Base-by-base conservation (phyloP, 2,113 vertebrate species). In the Channa argus region DNA sequence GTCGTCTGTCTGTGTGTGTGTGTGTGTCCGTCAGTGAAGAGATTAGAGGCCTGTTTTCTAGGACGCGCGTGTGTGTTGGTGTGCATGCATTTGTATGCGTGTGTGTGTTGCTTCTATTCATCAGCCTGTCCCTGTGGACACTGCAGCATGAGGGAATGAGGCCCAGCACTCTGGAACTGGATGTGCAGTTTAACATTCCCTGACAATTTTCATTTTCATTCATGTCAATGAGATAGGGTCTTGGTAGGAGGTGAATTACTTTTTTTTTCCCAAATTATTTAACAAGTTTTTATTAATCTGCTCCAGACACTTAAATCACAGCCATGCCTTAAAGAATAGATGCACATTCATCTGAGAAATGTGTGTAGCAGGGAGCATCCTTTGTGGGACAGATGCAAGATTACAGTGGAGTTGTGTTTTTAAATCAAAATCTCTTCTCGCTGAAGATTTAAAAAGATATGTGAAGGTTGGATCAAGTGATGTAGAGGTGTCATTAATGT, bases 21-120 rank as follows among this genome's bases (percentile, higher is more conserved):
- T 74, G 61, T 10, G 0, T 66, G 73, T 77, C 68, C 39, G 10
- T 65, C 79, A 88, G 71, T 5, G 10, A 7, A 34, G 45, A 86
- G 82, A 89, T 89, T 73, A 80, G 9, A 65, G 59, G 55, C 53
- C 38, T 64, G 50, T 50, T 86, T 79, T 86, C 70, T 74, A 43
- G 68, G 66, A 71, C 61, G 9, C 72, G 50, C 66, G 54, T 63
- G 41, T 0, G 24, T 12, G 37, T 76, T 24, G 24, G 24, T 24
- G 24, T 24, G 24, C 24, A 24, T 24, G 24, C 24, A 24, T 24
- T 24, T 24, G 24, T 24, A 24, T 24, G 24, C 24, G 24, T 0
- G 24, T 12, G 37, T 76, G 67, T 49, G 52, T 63, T 61, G 6
- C 52, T 75, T 73, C 60, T 54, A 5, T 77, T 69, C 63, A 13